Evolutionary conservation across 2,888 invertebrate species (phyloP).

Genomic region (Drosophila neotestacea): DNA sequence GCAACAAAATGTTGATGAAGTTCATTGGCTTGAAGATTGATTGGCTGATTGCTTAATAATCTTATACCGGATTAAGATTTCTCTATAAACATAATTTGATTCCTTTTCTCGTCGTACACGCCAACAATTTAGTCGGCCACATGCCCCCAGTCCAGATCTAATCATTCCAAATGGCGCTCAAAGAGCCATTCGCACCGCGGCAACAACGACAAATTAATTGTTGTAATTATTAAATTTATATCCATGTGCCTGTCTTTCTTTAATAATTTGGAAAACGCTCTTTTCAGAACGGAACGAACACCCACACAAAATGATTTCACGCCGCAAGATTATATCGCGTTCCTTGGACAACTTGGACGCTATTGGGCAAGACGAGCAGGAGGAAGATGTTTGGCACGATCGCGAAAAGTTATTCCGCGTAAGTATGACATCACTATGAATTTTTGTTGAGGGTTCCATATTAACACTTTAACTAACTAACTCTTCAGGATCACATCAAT

Average conservation of each 20-base stretch:
- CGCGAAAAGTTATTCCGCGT: conserved; percentile 97
- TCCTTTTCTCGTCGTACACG: conserved; percentile 30
- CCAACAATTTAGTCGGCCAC: conserved; percentile 54
- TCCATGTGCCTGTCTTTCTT: conserved; percentile 22
- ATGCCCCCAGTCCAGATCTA: conserved; percentile 57
- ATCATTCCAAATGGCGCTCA: conserved; percentile 62
- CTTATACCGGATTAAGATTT: conserved; percentile 53
- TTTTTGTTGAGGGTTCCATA: background rate
- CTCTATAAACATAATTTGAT: conserved; percentile 45
- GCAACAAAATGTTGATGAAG: conserved; percentile 40
- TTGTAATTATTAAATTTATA: conserved; percentile 57
- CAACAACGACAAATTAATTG: conserved; percentile 59
- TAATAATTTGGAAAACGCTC: conserved; percentile 66
- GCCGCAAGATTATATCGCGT: conserved; percentile 94
- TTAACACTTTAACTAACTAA: background rate
- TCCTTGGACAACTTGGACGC: conserved; percentile 94
- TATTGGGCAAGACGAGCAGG: conserved; percentile 91
- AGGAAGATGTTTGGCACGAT: conserved; percentile 95
- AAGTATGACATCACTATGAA: conserved; percentile 73
- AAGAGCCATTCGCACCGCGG: conserved; percentile 67
- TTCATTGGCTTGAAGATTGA: conserved; percentile 78
- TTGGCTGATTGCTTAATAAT: conserved; percentile 80
- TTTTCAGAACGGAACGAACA: conserved; percentile 41
- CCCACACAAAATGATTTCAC: conserved; percentile 90
- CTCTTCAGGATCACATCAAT: conserved; percentile 95